A percentile compares a stretch with the other conserved stretches of the same genome.
These are phyloP conservation scores for Mesoligia furuncula DNA, from an alignment of 2,888 invertebrate genomes.

Conservation along the genomic window DNA sequence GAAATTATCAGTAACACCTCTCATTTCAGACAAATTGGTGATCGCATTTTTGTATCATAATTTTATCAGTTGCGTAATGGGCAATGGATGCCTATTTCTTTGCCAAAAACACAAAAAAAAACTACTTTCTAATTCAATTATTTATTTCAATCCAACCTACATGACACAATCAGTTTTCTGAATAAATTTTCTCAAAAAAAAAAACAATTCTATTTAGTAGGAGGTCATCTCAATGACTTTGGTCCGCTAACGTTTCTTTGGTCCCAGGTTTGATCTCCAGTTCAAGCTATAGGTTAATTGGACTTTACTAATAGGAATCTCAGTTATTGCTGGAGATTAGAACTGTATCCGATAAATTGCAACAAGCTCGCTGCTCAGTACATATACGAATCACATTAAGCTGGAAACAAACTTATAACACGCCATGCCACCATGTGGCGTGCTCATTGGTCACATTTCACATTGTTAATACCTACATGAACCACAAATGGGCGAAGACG, in stretches of 20 bases:
- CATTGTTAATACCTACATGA: too few species aligned
- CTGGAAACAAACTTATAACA: slow-evolving; percentile 7
- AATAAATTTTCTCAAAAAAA: too few species aligned
- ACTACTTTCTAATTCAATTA: background rate
- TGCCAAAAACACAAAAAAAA: background rate
- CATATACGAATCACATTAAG: slow-evolving; percentile 39
- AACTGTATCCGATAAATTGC: slow-evolving; percentile 59
- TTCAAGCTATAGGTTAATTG: slow-evolving; percentile 61
- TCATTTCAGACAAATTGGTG: background rate
- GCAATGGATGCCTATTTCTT: background rate
- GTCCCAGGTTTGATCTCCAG: slow-evolving; percentile 49
- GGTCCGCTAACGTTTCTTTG: slow-evolving; percentile 34
- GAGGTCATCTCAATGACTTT: slow-evolving; percentile 19
- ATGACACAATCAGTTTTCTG: too few species aligned
- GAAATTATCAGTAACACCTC: background rate
- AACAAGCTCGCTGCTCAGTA: slow-evolving; percentile 48
- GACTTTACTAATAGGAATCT: slow-evolving; percentile 63
- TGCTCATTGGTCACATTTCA: slow-evolving; percentile 13
- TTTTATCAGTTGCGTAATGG: background rate
- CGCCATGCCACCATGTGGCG: background rate
- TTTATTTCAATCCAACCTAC: background rate
- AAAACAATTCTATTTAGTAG: background rate
- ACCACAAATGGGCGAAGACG: too few species aligned
- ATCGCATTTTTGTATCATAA: background rate
- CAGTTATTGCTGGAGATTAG: slow-evolving; percentile 59